Conservation (phyloP, 30 jellyfish, hydroid and myxozoan genomes). For the Nemopilema nomurai region DNA sequence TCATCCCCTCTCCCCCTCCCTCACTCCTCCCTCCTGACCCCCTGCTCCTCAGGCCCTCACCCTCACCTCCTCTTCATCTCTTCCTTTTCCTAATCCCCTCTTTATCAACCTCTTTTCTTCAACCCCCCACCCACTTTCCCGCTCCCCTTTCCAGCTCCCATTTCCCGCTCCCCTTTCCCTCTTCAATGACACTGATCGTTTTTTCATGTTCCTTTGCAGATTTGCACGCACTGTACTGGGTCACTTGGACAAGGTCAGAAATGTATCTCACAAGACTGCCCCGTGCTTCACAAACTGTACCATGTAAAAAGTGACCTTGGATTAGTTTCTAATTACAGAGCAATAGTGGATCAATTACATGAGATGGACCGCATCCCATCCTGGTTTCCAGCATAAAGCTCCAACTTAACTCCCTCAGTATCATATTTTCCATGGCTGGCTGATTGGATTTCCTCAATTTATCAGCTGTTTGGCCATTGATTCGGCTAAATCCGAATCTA, state of each 20-base stretch:
- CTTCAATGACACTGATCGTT: too few species aligned
- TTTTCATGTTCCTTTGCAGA: conserved; percentile 29
- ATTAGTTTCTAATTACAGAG: conserved; percentile 48
- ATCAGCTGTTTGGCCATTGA: background rate
- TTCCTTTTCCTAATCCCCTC: too few species aligned
- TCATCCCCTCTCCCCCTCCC: too few species aligned
- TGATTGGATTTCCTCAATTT: background rate
- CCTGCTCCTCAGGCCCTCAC: too few species aligned
- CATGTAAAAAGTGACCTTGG: conserved; percentile 64
- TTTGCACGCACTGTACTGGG: conserved; percentile 84
- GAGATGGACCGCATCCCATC: background rate
- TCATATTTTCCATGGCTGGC: background rate
- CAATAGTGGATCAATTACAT: conserved; percentile 30
- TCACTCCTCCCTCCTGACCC: too few species aligned
- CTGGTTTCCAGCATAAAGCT: background rate
- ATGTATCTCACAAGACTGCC: conserved; percentile 90
- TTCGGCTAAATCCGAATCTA: background rate
- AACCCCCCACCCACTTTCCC: too few species aligned
- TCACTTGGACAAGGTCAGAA: conserved; percentile 30
- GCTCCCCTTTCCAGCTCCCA: too few species aligned
- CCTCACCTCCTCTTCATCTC: too few species aligned
- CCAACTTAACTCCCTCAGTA: background rate
- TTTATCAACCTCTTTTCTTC: too few species aligned
- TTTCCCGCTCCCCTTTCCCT: too few species aligned
- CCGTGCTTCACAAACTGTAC: conserved; percentile 78